Evolutionary conservation across 2,888 invertebrate genomes (phyloP).

Genomic region (Idaea aversata): DNA sequence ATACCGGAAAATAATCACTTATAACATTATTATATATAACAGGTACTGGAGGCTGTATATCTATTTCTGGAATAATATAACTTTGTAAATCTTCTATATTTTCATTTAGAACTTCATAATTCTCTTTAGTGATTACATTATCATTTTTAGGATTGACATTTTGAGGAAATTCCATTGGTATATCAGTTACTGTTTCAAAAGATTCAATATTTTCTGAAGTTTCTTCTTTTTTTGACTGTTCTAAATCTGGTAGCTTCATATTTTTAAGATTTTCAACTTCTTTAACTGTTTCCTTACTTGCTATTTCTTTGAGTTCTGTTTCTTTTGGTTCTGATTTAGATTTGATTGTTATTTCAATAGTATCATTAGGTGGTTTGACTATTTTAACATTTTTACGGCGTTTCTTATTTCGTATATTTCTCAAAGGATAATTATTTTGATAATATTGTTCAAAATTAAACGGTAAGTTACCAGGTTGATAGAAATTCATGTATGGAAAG

Average conservation of each 20-base stretch:
- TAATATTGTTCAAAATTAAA: slow-evolving; percentile 33
- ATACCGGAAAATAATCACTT: slow-evolving; percentile 65
- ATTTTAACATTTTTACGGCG: slow-evolving; percentile 16
- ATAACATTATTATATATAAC: slow-evolving; percentile 38
- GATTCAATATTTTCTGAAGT: slow-evolving; percentile 13
- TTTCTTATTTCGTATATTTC: slow-evolving; percentile 20
- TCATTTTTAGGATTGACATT: slow-evolving; percentile 18
- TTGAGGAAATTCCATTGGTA: slow-evolving; percentile 24
- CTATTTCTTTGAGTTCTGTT: slow-evolving; percentile 19
- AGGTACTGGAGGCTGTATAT: slow-evolving; percentile 37
- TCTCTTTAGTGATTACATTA: slow-evolving; percentile 12
- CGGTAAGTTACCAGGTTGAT: slow-evolving; percentile 25
- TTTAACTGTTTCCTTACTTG: slow-evolving; percentile 21
- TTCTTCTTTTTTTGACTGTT: slow-evolving; percentile 25
- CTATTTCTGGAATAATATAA: slow-evolving; percentile 29
- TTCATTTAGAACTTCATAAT: slow-evolving; percentile 3
- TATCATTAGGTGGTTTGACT: slow-evolving; percentile 7
- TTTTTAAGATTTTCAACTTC: slow-evolving; percentile 15
- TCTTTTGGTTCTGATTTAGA: slow-evolving; percentile 1
- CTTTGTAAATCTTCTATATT: slow-evolving; percentile 22
- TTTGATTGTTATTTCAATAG: slow-evolving; percentile 1
- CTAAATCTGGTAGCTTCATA: slow-evolving; percentile 23
- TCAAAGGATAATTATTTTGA: slow-evolving; percentile 18
- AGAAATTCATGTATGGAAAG: slow-evolving; percentile 25
- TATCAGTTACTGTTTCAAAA: slow-evolving; percentile 18